Evolutionary conservation across 2,797 vertebrate species (phyloP), one percentile per base, ranked within the genome.

Genomic region (Rostrhamus sociabilis): DNA sequence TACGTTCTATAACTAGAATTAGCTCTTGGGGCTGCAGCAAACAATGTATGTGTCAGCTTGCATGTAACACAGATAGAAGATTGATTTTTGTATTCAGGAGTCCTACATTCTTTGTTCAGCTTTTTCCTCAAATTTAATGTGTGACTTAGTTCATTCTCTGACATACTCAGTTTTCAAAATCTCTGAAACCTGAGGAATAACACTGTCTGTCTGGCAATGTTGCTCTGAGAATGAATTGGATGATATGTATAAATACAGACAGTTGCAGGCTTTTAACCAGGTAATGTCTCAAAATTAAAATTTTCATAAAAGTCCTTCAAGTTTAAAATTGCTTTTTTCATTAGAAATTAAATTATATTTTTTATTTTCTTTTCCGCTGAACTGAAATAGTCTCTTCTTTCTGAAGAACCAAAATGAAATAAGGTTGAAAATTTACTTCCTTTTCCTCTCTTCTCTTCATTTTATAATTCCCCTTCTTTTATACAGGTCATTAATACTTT

Each of bases 401-500:
- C 36, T 40, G 22, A 78, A 69, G 62, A 81, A 60, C 6, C 32
- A 56, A 93, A 91, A 83, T 73, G 75, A 93, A 90, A 36, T 55
- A 75, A 47, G 7, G 26, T 32, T 58, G 11, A 42, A 93, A 86
- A 89, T 75, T 63, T 86, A 22, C 79, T 90, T 90, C 66, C n/a
- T 66, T 93, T 38, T 55, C 56, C 6, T 50, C 26, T 93, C 16
- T 50, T 66, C 23, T 60, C 45, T 92, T 95, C 60, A 40, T 89
- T 95, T 95, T 91, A 62, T 69, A 63, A 86, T 95, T 97, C 71
- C 15, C 15, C 12, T 90, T 66, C 45, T 88, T 91, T 93, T 81
- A 80, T 67, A 76, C 55, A 67, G 90, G 53, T 81, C 90, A 81
- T 96, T 93, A 97, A 90, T 90, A 79, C 58, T 93, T 95, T 78